phyloP scores from a whole-genome alignment of 2,797 vertebrate genomes.

The Buphagus erythrorhynchus region DNA sequence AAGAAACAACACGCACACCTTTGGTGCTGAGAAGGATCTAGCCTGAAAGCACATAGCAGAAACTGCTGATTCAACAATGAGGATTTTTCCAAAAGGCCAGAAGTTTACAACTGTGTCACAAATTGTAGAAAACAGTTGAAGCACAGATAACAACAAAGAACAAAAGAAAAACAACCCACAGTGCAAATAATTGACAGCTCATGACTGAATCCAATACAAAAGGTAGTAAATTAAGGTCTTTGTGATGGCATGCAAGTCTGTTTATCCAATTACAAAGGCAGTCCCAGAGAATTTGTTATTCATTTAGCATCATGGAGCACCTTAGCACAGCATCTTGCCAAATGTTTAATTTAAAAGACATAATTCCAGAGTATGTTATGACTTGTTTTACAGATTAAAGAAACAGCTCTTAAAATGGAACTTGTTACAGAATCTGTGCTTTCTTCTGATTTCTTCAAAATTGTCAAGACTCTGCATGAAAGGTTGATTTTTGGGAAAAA shows the following conservation, averaged over 20 bases:
- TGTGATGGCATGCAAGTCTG: not conserved
- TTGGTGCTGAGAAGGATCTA: not conserved
- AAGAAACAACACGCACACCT: rapidly evolving
- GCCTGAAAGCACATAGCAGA: not conserved
- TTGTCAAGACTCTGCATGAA: not conserved
- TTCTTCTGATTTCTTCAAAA: slow-evolving; percentile 5
- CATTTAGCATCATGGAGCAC: not conserved
- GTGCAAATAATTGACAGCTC: not conserved
- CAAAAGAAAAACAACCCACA: not conserved
- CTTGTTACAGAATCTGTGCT: not conserved
- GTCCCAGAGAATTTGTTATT: not conserved
- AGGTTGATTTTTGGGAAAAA: not conserved
- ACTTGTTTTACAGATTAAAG: slow-evolving; percentile 3
- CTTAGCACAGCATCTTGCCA: not conserved
- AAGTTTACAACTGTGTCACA: not conserved
- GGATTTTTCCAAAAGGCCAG: not conserved
- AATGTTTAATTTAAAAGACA: slow-evolving; percentile 16
- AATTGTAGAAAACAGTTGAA: not conserved
- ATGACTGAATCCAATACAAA: not conserved
- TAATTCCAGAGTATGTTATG: not conserved
- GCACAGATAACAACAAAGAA: not conserved
- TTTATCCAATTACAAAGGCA: not conserved
- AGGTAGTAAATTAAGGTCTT: not conserved
- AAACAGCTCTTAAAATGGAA: not conserved
- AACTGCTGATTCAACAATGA: not conserved